Percentiles rank a stretch among this genome's conserved stretches.
Conservation (phyloP, 2,888 invertebrate species). For the Physocephala rufipes region DNA sequence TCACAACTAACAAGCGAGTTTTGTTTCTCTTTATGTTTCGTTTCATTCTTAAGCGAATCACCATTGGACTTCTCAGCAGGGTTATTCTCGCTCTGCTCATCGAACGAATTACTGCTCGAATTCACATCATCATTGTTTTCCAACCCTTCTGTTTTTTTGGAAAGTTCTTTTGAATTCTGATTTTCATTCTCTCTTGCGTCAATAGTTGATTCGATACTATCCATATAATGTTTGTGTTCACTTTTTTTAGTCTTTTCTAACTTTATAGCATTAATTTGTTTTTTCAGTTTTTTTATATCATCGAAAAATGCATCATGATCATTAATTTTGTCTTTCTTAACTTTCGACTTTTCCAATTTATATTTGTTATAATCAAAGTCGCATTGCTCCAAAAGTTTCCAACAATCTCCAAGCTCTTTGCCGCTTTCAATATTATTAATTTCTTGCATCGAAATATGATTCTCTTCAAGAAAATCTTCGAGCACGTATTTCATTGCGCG, state of each 20-base stretch:
- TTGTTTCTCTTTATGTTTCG: constrained; percentile 4
- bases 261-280: constrained; percentile 59
- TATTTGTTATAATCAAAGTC: constrained; percentile 62
- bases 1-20: constrained; percentile 39
- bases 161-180: constrained; percentile 22
- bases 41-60: not conserved
- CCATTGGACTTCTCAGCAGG: not conserved
- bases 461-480: constrained; percentile 67
- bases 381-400: constrained; percentile 58
- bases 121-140: constrained; percentile 7
- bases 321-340: constrained; percentile 53
- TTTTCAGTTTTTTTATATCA: constrained; percentile 60
- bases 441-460: constrained; percentile 61
- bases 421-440: constrained; percentile 62
- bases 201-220: constrained; percentile 1
- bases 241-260: constrained; percentile 40
- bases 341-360: constrained; percentile 56
- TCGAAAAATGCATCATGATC: constrained; percentile 61
- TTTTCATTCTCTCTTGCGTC: not conserved
- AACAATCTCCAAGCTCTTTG: constrained; percentile 57
- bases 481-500: constrained; percentile 69
- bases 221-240: not conserved
- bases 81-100: not conserved
- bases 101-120: not conserved
- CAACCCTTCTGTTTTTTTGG: constrained; percentile 25